Base-by-base conservation (phyloP, 2,888 invertebrate genomes). In the Hypercompe scribonia region DNA sequence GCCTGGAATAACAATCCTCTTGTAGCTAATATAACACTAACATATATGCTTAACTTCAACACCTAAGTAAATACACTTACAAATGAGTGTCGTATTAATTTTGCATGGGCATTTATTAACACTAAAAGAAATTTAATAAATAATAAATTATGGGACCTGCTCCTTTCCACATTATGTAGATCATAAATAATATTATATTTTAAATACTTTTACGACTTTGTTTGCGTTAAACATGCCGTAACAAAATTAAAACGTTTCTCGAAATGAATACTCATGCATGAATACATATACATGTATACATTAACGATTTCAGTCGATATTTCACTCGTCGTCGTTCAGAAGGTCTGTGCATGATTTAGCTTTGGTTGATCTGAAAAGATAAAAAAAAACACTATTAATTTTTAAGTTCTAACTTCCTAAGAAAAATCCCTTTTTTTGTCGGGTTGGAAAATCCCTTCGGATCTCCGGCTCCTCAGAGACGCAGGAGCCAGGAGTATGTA, bases 281-380 rank as follows among this genome's bases (percentile, higher is more conserved):
- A 39, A 74, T 61, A 63, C 84, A 82, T 82, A 71, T 82, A 82
- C 79, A 83, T 85, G 82, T 82, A 71, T 81, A 81, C 80, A 83
- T 75, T 75, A 80, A 70, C 67, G 39, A 79, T 77, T 78, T 74
- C 79, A 74, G 66, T 66, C 65, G 67, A 72, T 75, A 71, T 65
- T 87, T 96, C 90, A 96, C 84, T 96, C 94, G 80, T 96, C 96
- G 83, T 96, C 95, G 81, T 97, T 96, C 63, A 97, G 94, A 83
- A 97, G 96, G 93, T 97, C 97, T 89, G 97, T 97, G 92, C 97
- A 97, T 77, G 97, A 97, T 93, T 97, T 97, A 64, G 97, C 97
- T 96, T 97, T 97, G 90, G 96, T 95, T 79, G 96, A 95, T 90
- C 97, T 97, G 96, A 82, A 97, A 97, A 84, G 83, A 46, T 68